Conservation (phyloP, 2,888 invertebrate genomes). For the Auanema freiburgensis region DNA sequence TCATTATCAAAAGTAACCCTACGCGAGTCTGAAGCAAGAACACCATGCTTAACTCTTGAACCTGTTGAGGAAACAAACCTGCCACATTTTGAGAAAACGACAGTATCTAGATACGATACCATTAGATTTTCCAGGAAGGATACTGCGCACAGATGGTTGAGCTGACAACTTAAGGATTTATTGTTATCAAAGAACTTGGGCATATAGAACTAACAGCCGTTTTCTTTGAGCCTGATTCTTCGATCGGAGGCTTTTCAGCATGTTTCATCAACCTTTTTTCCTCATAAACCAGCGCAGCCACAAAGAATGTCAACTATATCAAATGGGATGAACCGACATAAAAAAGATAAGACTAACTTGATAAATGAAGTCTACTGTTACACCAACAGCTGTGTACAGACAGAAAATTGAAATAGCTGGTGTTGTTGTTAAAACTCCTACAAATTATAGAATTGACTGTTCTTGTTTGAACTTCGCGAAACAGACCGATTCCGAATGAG, state of each 20-base stretch:
- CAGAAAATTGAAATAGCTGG: constrained; percentile 54
- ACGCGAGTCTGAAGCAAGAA: constrained; percentile 32
- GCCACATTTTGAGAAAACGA: constrained; percentile 35
- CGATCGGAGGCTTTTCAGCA: constrained; percentile 16
- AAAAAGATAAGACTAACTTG: constrained; percentile 26
- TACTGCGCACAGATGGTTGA: constrained; percentile 18
- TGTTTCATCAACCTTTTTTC: constrained; percentile 23
- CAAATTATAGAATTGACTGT: not conserved
- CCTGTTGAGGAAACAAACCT: too few relatives aligned
- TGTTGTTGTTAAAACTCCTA: constrained; percentile 41
- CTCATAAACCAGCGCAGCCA: constrained; percentile 46
- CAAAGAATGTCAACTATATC: constrained; percentile 48
- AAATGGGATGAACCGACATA: not conserved
- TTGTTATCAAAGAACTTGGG: not conserved
- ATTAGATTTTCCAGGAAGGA: constrained; percentile 33
- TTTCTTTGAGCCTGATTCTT: constrained; percentile 4
- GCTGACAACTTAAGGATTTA: constrained; percentile 11
- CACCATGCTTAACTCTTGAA: too few relatives aligned
- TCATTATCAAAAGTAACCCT: constrained; percentile 26
- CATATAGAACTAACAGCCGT: not conserved
- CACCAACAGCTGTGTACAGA: constrained; percentile 47
- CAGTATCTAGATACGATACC: constrained; percentile 48
- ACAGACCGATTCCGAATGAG: constrained; percentile 44
- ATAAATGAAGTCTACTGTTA: constrained; percentile 49
- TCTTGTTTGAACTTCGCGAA: not conserved